phyloP scores from a whole-genome alignment of 92 coral and sea anemone genomes.

The Scolanthus callimorphus region DNA sequence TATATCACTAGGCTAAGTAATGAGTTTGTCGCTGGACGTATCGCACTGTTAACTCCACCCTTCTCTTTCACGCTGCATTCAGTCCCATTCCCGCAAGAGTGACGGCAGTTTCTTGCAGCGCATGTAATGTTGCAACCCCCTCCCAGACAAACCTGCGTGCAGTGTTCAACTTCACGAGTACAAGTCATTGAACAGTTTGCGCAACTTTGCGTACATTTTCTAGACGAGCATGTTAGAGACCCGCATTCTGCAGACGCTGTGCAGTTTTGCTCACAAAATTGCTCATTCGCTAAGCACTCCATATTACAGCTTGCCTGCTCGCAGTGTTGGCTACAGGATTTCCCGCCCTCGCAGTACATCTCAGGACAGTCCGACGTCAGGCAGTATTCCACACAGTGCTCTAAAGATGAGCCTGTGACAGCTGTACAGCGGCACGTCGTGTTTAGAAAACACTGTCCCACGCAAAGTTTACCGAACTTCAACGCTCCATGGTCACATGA shows the following conservation, averaged over 20 bases:
- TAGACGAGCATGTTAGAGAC: constrained; percentile 18
- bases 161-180: constrained; percentile 13
- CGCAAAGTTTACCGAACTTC: constrained; percentile 1
- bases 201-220: constrained; percentile 14
- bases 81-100: constrained; percentile 8
- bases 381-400: constrained; percentile 26
- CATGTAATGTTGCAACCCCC: constrained; percentile 16
- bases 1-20: not conserved
- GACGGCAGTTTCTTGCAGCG: constrained; percentile 15
- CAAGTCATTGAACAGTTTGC: constrained; percentile 33
- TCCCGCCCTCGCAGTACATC: constrained; percentile 20
- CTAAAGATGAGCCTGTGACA: not conserved
- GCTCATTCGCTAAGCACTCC: constrained; percentile 15
- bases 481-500: constrained; percentile 13
- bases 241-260: constrained; percentile 19
- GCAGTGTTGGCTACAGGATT: constrained; percentile 22
- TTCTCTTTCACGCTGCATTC: constrained; percentile 6
- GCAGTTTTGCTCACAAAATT: constrained; percentile 31
- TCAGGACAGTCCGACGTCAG: constrained; percentile 7
- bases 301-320: constrained; percentile 21
- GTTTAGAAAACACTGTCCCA: constrained; percentile 14
- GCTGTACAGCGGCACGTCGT: constrained; percentile 31
- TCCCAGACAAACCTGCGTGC: constrained; percentile 21
- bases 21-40: not conserved
- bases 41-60: not conserved